Evolutionary conservation across 2,888 invertebrate species (phyloP).

Genomic region (Cyclophora punctaria): DNA sequence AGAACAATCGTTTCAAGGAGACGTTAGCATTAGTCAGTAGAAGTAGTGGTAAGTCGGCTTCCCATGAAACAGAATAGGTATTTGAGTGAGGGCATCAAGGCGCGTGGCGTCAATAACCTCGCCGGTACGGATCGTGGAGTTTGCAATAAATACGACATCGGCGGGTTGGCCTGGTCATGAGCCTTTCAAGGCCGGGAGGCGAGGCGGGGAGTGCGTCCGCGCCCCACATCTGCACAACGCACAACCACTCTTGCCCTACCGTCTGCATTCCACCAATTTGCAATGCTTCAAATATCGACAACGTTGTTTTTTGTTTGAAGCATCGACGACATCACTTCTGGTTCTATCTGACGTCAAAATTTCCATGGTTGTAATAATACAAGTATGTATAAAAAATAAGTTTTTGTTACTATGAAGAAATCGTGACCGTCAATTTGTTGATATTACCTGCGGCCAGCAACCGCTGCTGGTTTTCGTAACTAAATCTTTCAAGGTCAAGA

Average conservation of each 20-base stretch:
- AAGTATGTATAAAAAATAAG: neutral
- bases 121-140: conserved; percentile 70
- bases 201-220: conserved; percentile 63
- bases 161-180: conserved; percentile 72
- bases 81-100: conserved; percentile 39
- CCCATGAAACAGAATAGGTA: conserved; percentile 53
- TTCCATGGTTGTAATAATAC: conserved; percentile 10
- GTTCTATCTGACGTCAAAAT: neutral
- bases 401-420: conserved; percentile 37
- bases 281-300: too few relatives aligned
- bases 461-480: conserved; percentile 51
- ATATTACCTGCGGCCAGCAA: conserved; percentile 44
- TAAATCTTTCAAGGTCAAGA: conserved; percentile 52
- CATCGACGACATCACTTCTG: too few relatives aligned
- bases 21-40: conserved; percentile 45
- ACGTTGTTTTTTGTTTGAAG: too few relatives aligned
- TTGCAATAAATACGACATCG: conserved; percentile 74
- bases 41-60: conserved; percentile 38
- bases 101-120: conserved; percentile 70
- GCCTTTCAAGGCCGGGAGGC: conserved; percentile 74
- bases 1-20: conserved; percentile 67
- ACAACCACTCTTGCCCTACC: conserved; percentile 50
- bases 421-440: conserved; percentile 53
- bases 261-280: conserved; percentile 48
- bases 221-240: conserved; percentile 61